Base-by-base conservation (phyloP, 2,888 invertebrate species). In the Apeira syringaria region DNA sequence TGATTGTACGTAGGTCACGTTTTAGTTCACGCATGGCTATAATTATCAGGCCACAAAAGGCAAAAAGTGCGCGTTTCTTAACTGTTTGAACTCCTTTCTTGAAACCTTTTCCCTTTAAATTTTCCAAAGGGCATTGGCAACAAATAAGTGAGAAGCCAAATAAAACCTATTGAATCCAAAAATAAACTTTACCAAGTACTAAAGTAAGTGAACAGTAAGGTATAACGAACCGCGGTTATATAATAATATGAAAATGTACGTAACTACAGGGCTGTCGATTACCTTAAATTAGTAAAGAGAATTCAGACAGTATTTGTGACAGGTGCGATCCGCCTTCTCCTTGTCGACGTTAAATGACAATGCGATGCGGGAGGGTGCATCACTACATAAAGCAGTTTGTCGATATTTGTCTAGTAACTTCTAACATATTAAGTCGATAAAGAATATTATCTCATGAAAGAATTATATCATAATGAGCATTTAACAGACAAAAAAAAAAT, bases 261-360 rank as follows among this genome's bases (percentile, higher is more conserved):
- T 3, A 31, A 39, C n/a, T n/a, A n/a, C n/a, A n/a, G 20, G 28
- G 20, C 36, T 73, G 68, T 64, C 72, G 68, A 74, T 73, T 75
- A 74, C 64, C 67, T 69, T 79, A 72, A 81, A 80, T 80, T 74
- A 74, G 53, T 69, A 54, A 64, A 57, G 59, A 70, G 65, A 65
- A 56, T 10, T 18, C 8, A 60, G 59, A 59, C 62, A 45, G 64
- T 11, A 34, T 48, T 51, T 48, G 61, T 69, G 77, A 69, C 74
- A 70, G 70, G 63, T 64, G 64, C 49, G 78, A 47, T 53, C 81
- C 87, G 86, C 88, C 87, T 84, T 73, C 86, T 85, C 74, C 64
- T 48, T 88, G 87, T 88, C 77, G 68, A 59, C 61, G 68, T 74
- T 66, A 78, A 86, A 87, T 85, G 84, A 85, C 71, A 68, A 68